These are phyloP conservation scores for Ptilorrhoa leucosticta DNA, from an alignment of 2,113 vertebrate species.

Conservation along the genomic window DNA sequence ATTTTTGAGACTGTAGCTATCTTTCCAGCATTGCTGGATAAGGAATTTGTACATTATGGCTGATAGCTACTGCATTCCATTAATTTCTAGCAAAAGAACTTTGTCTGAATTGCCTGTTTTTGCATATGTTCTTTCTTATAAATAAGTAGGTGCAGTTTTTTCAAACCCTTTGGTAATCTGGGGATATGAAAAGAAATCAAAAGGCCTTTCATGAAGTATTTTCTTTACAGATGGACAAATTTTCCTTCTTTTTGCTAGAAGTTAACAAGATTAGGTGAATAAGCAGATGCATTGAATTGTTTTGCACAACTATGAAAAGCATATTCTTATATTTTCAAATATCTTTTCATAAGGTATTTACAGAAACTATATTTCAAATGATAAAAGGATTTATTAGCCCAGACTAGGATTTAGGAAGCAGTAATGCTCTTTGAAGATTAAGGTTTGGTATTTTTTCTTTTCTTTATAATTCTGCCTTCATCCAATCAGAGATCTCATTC, in stretches of 20 bases:
- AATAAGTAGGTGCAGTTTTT: neutral
- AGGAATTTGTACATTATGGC: neutral
- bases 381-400: neutral
- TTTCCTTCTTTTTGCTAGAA: neutral
- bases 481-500: neutral
- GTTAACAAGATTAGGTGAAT: neutral
- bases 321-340: neutral
- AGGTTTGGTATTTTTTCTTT: neutral
- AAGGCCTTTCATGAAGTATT: neutral
- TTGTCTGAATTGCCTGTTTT: neutral
- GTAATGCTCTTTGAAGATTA: slow-evolving; percentile 29
- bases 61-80: neutral
- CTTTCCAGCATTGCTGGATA: neutral
- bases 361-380: neutral
- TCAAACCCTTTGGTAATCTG: neutral
- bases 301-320: neutral
- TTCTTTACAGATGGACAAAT: neutral
- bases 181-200: neutral
- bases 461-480: neutral
- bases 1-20: neutral
- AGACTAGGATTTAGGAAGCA: neutral
- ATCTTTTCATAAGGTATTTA: neutral
- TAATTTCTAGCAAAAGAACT: neutral
- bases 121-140: neutral
- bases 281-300: neutral